phyloP scores from a whole-genome alignment of 1,140 invertebrate genomes.

The Pararge aegeria region DNA sequence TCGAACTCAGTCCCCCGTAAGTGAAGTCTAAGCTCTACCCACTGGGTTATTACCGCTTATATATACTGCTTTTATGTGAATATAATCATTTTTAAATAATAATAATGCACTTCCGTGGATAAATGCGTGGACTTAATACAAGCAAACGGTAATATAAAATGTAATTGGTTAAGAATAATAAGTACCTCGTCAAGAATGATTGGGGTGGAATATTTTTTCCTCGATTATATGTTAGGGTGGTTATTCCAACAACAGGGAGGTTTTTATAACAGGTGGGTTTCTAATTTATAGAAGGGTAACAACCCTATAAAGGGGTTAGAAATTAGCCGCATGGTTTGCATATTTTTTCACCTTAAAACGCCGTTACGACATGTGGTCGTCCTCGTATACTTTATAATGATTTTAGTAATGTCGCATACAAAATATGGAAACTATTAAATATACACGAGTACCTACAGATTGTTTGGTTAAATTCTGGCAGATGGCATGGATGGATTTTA shows the following conservation, averaged over 20 bases:
- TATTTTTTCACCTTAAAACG: constrained; percentile 41
- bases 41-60: no score
- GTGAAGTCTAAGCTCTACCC: no score
- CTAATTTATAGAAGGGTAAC: constrained; percentile 66
- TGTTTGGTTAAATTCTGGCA: no score
- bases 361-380: constrained; percentile 22
- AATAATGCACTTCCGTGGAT: not conserved
- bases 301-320: constrained; percentile 42
- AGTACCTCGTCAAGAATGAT: constrained; percentile 9
- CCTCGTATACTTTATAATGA: not conserved
- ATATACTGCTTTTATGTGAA: no score
- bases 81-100: not conserved
- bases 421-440: not conserved
- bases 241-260: constrained; percentile 36
- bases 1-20: no score
- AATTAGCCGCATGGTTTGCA: constrained; percentile 71
- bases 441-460: no score
- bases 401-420: constrained; percentile 5
- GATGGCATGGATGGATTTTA: no score
- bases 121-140: not conserved
- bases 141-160: not conserved
- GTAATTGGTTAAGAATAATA: not conserved
- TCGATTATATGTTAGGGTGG: constrained; percentile 25
- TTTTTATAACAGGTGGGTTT: constrained; percentile 57
- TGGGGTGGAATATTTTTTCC: constrained; percentile 37